phyloP scores from a whole-genome alignment of 2,888 invertebrate species.

The Cephus sareptanus region DNA sequence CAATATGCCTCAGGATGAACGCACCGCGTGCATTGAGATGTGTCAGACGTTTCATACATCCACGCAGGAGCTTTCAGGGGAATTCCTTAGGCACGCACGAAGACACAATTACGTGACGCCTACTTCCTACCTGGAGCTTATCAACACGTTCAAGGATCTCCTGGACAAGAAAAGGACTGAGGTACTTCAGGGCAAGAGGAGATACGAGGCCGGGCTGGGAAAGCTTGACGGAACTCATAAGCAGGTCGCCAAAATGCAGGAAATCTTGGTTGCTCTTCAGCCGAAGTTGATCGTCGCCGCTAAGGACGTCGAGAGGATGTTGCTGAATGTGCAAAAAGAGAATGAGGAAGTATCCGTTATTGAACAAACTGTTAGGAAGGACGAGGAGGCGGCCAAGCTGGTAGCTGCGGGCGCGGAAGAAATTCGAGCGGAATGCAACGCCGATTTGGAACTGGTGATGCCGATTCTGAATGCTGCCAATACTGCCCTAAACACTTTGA shows the following conservation, averaged over 20 bases:
- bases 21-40: slow-evolving; percentile 84
- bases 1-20: slow-evolving; percentile 78
- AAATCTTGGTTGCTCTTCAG: slow-evolving; percentile 84
- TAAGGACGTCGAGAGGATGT: slow-evolving; percentile 87
- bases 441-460: slow-evolving; percentile 90
- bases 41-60: slow-evolving; percentile 91
- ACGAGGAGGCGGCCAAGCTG: slow-evolving; percentile 78
- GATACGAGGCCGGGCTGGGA: slow-evolving; percentile 88
- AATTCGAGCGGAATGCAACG: slow-evolving; percentile 94
- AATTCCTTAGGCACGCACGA: slow-evolving; percentile 74
- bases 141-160: slow-evolving; percentile 87
- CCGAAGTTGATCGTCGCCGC: slow-evolving; percentile 89
- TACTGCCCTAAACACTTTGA: slow-evolving; percentile 89
- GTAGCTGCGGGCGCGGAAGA: slow-evolving; percentile 74
- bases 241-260: slow-evolving; percentile 85
- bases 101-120: slow-evolving; percentile 92
- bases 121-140: slow-evolving; percentile 91
- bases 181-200: slow-evolving; percentile 74
- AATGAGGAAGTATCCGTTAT: slow-evolving; percentile 86
- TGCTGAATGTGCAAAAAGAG: slow-evolving; percentile 88
- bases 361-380: slow-evolving; percentile 82
- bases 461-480: slow-evolving; percentile 90
- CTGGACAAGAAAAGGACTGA: slow-evolving; percentile 80
- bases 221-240: slow-evolving; percentile 87
- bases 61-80: slow-evolving; percentile 77